A percentile compares a stretch with the other conserved stretches of the same genome.
Conservation (phyloP, 64 coral and sea anemone genomes). For the Pocillopora damicornis region DNA sequence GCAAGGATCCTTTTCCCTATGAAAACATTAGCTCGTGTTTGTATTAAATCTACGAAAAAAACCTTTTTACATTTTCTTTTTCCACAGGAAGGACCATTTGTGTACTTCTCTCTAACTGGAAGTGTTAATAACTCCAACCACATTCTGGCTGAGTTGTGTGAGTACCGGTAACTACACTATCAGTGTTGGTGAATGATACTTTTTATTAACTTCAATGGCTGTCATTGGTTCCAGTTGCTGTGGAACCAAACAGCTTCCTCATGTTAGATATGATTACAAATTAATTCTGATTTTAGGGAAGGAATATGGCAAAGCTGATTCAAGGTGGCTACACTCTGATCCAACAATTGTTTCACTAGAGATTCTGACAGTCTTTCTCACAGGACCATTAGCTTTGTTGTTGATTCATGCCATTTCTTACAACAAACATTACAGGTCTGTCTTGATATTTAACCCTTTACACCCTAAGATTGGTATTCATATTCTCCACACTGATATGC, state of each 20-base stretch:
- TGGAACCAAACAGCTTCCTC: background rate
- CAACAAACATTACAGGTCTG: constrained; percentile 62
- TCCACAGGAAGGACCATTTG: constrained; percentile 65
- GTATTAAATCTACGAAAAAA: too few species aligned
- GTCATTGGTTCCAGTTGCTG: too few species aligned
- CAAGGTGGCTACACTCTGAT: constrained; percentile 69
- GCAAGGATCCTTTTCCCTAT: too few species aligned
- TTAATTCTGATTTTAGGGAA: constrained; percentile 42
- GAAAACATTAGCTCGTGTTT: too few species aligned
- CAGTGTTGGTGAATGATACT: background rate
- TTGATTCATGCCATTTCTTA: constrained; percentile 66
- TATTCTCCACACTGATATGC: too few species aligned
- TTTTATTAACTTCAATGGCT: background rate
- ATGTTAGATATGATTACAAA: background rate
- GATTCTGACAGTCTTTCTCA: constrained; percentile 60
- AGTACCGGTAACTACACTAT: background rate
- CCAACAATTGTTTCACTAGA: constrained; percentile 75
- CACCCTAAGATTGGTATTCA: too few species aligned
- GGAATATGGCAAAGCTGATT: constrained; percentile 79
- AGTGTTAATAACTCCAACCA: constrained; percentile 57
- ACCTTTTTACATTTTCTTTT: too few species aligned
- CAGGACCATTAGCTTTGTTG: constrained; percentile 45
- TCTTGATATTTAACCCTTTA: background rate
- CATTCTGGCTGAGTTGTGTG: constrained; percentile 57
- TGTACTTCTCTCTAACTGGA: constrained; percentile 64